Evolutionary conservation across 2,888 invertebrate species (phyloP).

Genomic region (Allacma fusca): DNA sequence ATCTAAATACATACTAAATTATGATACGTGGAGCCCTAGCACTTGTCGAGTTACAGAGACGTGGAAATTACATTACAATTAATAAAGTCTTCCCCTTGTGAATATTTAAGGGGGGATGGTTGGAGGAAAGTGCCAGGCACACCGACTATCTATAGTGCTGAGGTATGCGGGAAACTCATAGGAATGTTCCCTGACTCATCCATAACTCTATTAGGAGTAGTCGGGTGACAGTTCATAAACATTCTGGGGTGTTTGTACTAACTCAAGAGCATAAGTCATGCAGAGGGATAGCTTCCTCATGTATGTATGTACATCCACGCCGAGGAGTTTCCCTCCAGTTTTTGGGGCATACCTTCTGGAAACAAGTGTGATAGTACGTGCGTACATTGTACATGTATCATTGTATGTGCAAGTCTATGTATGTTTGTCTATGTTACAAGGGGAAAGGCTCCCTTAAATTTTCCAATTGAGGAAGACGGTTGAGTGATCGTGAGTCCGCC

Average conservation of each 20-base stretch:
- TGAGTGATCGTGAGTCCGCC: slow-evolving; percentile 26
- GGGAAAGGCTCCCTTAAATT: slow-evolving; percentile 6
- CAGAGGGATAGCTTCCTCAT: neutral
- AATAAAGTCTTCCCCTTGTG: slow-evolving; percentile 7
- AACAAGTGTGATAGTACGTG: neutral
- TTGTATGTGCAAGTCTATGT: too few relatives aligned
- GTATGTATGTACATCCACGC: neutral
- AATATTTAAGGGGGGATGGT: neutral
- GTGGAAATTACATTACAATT: slow-evolving; percentile 6
- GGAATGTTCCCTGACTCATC: slow-evolving; percentile 12
- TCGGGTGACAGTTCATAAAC: slow-evolving; percentile 6
- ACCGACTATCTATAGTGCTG: neutral
- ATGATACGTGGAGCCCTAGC: neutral
- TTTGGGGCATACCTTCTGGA: too few relatives aligned
- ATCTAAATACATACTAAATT: too few relatives aligned
- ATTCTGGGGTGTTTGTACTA: slow-evolving; percentile 12
- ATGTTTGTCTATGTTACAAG: neutral
- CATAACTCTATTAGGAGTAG: slow-evolving; percentile 16
- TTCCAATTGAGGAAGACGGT: slow-evolving; percentile 30
- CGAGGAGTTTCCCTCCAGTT: neutral
- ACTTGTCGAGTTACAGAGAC: neutral
- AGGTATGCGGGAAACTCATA: neutral
- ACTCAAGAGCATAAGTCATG: neutral
- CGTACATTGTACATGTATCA: neutral
- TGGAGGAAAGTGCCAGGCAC: neutral